A percentile compares a stretch with the other conserved stretches of the same genome.
phyloP scores from a whole-genome alignment of 2,113 vertebrate genomes.

The Antechinus stuartii region DNA sequence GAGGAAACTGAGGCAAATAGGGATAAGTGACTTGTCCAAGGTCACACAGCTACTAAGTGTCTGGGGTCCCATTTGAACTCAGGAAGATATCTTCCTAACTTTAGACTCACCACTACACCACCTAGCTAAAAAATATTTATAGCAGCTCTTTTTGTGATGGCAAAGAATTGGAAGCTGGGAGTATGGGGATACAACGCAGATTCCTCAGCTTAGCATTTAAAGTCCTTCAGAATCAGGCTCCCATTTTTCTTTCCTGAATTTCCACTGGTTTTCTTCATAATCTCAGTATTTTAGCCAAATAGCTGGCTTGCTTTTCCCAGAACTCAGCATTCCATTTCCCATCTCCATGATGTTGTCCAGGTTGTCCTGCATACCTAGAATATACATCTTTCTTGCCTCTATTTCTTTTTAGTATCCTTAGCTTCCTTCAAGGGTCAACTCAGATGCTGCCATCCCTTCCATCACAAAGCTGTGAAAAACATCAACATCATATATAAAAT shows the following conservation, averaged over 20 bases:
- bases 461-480: background rate
- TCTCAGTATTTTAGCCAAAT: background rate
- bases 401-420: background rate
- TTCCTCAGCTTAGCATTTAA: no score
- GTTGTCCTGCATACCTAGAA: background rate
- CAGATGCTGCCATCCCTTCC: background rate
- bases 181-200: no score
- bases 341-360: background rate
- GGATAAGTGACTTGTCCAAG: no score
- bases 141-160: no score
- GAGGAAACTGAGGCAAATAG: no score
- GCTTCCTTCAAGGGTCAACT: background rate
- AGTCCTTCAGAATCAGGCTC: no score
- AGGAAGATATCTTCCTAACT: no score
- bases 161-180: no score
- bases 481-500: background rate
- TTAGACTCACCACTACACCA: no score
- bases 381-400: background rate
- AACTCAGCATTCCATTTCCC: background rate
- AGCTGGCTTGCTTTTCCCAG: background rate
- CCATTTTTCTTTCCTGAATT: background rate
- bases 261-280: background rate
- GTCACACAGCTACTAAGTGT: no score
- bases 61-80: no score
- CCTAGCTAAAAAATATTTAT: no score